These are phyloP conservation scores for Artemia franciscana DNA, from an alignment of 1,140 invertebrate species.

Conservation along the genomic window DNA sequence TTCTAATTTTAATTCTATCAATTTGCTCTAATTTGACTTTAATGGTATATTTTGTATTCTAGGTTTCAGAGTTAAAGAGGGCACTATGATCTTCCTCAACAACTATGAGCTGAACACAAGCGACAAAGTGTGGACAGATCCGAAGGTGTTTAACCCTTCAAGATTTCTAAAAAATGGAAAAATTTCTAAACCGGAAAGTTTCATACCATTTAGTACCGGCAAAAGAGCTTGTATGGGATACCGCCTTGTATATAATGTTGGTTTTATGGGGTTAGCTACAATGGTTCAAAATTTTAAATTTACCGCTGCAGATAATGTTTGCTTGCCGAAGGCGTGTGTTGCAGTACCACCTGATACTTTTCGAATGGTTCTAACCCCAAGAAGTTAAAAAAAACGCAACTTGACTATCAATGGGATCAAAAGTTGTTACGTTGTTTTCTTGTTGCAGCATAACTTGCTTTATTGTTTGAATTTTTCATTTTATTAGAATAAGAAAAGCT, in stretches of 20 bases:
- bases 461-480: too few relatives aligned
- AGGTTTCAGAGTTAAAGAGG: conserved; percentile 45
- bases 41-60: too few relatives aligned
- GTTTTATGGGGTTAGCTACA: conserved; percentile 42
- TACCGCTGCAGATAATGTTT: conserved; percentile 2
- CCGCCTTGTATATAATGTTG: conserved; percentile 47
- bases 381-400: too few relatives aligned
- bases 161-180: conserved; percentile 35
- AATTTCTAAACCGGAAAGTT: conserved; percentile 29
- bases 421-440: too few relatives aligned
- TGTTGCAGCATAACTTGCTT: too few relatives aligned
- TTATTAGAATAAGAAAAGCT: too few relatives aligned
- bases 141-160: conserved; percentile 41
- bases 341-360: conserved; percentile 9
- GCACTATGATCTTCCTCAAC: conserved; percentile 63
- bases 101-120: conserved; percentile 62
- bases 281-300: conserved; percentile 49
- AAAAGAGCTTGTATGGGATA: conserved; percentile 70
- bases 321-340: conserved; percentile 8
- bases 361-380: conserved; percentile 1
- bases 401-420: too few relatives aligned
- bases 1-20: conserved; percentile 12
- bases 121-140: conserved; percentile 39
- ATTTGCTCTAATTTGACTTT: too few relatives aligned
- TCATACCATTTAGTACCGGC: conserved; percentile 61